phyloP scores from a whole-genome alignment of 2,797 vertebrate genomes.

The Tragelaphus oryx region DNA sequence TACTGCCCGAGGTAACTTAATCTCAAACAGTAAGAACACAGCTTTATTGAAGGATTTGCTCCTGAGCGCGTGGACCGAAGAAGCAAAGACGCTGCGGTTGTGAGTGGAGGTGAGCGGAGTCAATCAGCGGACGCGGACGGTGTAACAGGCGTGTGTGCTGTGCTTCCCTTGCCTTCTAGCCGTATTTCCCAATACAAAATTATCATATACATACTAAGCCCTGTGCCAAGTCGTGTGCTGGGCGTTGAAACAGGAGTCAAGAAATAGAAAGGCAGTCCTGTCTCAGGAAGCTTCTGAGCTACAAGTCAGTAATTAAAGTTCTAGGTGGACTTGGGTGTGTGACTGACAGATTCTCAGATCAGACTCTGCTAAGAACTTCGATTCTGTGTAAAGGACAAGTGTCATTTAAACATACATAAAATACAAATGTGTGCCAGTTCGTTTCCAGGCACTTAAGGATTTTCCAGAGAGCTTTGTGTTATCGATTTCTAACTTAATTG shows the following conservation, averaged over 20 bases:
- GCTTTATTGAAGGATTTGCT: constrained; percentile 31
- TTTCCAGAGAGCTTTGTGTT: not conserved
- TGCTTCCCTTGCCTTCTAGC: not conserved
- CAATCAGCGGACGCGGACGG: not conserved
- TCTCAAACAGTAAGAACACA: constrained; percentile 5
- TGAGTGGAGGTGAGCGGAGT: not conserved
- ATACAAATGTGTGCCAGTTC: not conserved
- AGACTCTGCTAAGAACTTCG: not conserved
- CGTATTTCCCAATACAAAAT: not conserved
- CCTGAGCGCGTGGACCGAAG: not conserved
- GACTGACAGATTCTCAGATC: not conserved
- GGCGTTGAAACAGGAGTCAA: not conserved
- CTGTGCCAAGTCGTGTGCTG: not conserved
- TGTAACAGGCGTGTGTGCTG: not conserved
- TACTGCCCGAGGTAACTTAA: constrained; percentile 21
- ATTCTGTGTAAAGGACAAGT: not conserved
- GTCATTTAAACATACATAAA: not conserved
- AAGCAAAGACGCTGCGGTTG: not conserved
- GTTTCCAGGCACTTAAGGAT: not conserved
- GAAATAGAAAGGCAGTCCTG: not conserved
- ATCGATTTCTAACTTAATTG: not conserved
- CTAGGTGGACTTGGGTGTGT: not conserved
- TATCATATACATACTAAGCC: not conserved
- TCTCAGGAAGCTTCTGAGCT: not conserved
- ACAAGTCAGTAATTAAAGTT: not conserved